phyloP scores from a whole-genome alignment of 2,888 invertebrate species.

The Frankliniella fusca region DNA sequence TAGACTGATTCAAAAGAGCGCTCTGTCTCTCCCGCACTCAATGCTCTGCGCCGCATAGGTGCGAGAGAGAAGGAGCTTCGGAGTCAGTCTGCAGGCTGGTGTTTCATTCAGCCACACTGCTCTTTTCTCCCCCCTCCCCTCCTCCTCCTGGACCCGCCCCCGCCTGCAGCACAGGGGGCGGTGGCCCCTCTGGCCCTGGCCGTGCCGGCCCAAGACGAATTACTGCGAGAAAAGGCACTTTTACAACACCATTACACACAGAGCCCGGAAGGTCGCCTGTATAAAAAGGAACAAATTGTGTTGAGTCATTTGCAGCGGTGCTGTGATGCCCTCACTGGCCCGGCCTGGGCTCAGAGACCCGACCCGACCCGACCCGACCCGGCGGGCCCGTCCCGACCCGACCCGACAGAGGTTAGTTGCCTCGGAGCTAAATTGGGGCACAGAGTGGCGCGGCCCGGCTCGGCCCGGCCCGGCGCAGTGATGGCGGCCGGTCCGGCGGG shows the following conservation, averaged over 20 bases:
- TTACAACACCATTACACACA: slow-evolving; percentile 26
- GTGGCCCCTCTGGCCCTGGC: neutral
- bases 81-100: no score
- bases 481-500: neutral
- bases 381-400: neutral
- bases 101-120: no score
- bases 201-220: neutral
- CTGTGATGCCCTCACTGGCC: neutral
- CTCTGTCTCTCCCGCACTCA: no score
- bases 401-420: slow-evolving; percentile 4
- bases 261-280: slow-evolving; percentile 18
- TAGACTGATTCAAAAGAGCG: no score
- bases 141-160: no score
- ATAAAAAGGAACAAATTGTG: slow-evolving; percentile 26
- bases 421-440: neutral
- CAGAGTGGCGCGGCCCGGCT: neutral
- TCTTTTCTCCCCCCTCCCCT: no score
- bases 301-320: slow-evolving; percentile 19
- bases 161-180: no score
- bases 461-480: no score
- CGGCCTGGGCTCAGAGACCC: neutral
- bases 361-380: neutral
- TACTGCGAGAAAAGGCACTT: slow-evolving; percentile 19
- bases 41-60: no score
- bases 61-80: no score